Percentiles rank a stretch among this genome's conserved stretches.
These are phyloP conservation scores for Chirona hameri DNA, from an alignment of 2,888 invertebrate species.

Conservation along the genomic window DNA sequence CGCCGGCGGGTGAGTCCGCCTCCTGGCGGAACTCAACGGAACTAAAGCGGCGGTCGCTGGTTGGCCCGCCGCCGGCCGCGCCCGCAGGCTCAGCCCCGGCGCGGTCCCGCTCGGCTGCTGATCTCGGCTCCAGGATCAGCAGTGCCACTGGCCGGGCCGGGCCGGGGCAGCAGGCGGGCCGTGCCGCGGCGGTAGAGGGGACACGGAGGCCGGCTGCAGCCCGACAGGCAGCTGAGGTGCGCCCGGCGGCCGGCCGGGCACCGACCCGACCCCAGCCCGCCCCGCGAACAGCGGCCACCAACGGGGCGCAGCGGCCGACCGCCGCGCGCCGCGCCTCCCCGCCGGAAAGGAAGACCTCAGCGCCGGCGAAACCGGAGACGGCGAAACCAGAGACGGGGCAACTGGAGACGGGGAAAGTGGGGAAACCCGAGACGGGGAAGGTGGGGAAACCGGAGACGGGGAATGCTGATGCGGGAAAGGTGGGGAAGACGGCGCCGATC, in stretches of 20 bases:
- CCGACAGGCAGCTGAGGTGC: neutral
- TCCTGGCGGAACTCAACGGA: constrained; percentile 85
- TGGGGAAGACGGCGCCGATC: too few relatives aligned
- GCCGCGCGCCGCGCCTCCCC: neutral
- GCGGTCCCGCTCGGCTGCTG: constrained; percentile 48
- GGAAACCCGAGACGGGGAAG: too few relatives aligned
- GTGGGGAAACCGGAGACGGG: too few relatives aligned
- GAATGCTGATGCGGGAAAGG: too few relatives aligned
- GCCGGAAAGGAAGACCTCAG: neutral
- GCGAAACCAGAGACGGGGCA: too few relatives aligned
- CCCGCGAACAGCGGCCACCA: neutral
- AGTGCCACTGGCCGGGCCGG: constrained; percentile 79
- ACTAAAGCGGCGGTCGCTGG: constrained; percentile 75
- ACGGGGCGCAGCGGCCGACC: neutral
- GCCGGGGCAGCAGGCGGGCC: constrained; percentile 49
- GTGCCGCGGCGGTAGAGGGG: neutral
- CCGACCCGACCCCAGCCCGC: neutral
- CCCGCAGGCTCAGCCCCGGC: constrained; percentile 51
- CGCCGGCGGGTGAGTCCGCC: constrained; percentile 65
- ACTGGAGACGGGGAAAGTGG: too few relatives aligned
- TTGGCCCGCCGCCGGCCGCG: constrained; percentile 49
- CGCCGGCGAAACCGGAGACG: neutral
- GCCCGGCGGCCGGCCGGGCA: neutral
- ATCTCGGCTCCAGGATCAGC: constrained; percentile 77
- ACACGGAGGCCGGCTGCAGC: neutral